Conservation (phyloP, 2,113 vertebrate genomes). For the Corydoras maculifer region DNA sequence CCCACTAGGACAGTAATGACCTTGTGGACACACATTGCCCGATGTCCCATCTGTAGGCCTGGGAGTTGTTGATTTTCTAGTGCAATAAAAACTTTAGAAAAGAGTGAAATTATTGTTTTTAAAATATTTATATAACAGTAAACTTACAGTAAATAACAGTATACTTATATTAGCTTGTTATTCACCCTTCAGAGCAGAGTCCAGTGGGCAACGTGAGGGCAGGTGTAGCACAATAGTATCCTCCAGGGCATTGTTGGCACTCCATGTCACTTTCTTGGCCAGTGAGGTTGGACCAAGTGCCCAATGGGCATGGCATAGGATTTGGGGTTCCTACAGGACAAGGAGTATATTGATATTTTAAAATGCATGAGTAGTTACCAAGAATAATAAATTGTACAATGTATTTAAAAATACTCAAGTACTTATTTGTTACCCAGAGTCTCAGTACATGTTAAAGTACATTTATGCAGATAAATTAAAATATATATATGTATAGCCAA, state of each 20-base stretch:
- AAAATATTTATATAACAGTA: neutral
- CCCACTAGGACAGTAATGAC: slow-evolving; percentile 71
- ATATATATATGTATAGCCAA: no score
- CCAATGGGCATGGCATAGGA: no score
- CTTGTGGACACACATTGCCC: slow-evolving; percentile 66
- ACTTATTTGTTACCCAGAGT: no score
- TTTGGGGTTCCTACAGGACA: no score
- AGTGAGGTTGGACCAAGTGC: slow-evolving; percentile 50
- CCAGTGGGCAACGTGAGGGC: slow-evolving; percentile 65
- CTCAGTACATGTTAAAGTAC: no score
- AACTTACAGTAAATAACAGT: neutral
- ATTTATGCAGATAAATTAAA: no score
- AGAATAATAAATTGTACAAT: no score
- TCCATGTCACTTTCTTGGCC: slow-evolving; percentile 56
- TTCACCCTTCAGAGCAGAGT: slow-evolving; percentile 68
- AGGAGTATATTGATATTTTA: no score
- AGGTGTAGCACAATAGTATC: slow-evolving; percentile 64
- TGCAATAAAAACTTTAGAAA: slow-evolving; percentile 62
- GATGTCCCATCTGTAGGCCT: slow-evolving; percentile 58
- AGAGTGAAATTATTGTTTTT: neutral
- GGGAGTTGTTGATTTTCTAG: slow-evolving; percentile 52
- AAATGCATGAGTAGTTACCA: no score
- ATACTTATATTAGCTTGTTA: slow-evolving; percentile 6
- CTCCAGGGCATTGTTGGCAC: slow-evolving; percentile 67
- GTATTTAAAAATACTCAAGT: no score